A percentile compares a stretch with the other conserved stretches of the same genome.
Conservation (phyloP, 2,797 vertebrate species). For the Intellagama lesueurii region DNA sequence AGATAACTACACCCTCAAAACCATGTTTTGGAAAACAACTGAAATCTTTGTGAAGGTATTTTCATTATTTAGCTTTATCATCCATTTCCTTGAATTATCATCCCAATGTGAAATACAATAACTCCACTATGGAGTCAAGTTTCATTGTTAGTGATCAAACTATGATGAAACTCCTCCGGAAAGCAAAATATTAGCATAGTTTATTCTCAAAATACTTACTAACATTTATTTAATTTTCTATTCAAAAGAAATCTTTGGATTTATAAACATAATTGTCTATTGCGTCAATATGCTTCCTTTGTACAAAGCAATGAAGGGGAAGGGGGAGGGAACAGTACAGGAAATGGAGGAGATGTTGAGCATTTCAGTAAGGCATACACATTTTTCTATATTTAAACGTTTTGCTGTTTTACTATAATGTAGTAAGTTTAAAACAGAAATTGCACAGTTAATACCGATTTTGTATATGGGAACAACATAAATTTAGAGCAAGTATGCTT, state of each 20-base stretch:
- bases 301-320: constrained; percentile 52
- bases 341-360: background rate
- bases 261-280: constrained; percentile 73
- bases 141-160: constrained; percentile 75
- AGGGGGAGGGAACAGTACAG: background rate
- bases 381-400: background rate
- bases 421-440: background rate
- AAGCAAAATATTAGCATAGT: constrained; percentile 73
- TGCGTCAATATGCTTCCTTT: constrained; percentile 74
- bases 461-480: background rate
- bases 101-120: constrained; percentile 68
- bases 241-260: constrained; percentile 73
- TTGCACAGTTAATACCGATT: background rate
- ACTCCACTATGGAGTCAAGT: constrained; percentile 65
- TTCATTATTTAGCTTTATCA: constrained; percentile 64
- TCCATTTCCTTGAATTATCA: constrained; percentile 70
- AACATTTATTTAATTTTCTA: constrained; percentile 77
- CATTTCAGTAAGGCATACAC: constrained; percentile 8
- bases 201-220: constrained; percentile 69
- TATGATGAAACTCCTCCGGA: constrained; percentile 69
- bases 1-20: constrained; percentile 31
- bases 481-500: background rate
- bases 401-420: background rate
- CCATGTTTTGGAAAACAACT: constrained; percentile 41
- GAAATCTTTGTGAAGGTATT: constrained; percentile 32